Evolutionary conservation across 2,888 invertebrate species (phyloP), one percentile per base, ranked within the genome.

Genomic region (Protophormia terraenovae): DNA sequence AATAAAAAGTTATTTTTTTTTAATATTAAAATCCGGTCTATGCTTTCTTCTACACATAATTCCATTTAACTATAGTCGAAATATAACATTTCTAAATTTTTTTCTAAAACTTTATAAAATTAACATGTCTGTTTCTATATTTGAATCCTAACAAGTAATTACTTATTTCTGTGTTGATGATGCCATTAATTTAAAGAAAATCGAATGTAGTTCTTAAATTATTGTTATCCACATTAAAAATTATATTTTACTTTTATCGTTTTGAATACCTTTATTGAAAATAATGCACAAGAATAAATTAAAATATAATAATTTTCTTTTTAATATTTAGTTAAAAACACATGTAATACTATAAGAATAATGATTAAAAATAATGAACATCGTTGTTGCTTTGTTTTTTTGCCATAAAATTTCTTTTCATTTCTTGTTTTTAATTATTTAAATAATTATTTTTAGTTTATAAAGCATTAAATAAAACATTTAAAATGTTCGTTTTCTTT

Each of bases 281-380:
- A 76, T 80, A 81, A 81, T 77, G 72, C 79, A 66, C 71, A 84
- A 64, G 45, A 85, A 86, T 86, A 66, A 77, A 76, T 67, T 78
- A 67, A 41, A 79, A 86, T 80, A 76, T 22, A 69, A 35, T 71
- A 53, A 69, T 41, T 4, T n/a, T 32, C 41, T 55, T 14, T 55
- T 47, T 50, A 27, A 69, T 69, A 60, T 45, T 71, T 50, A 55
- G 22, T 73, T 89, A 89, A 90, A 90, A 91, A 91, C 91, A 91
- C 90, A 90, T 87, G 89, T 91, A 91, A 91, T 91, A 91, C 91
- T 91, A 90, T 90, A 45, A 76, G 66, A 84, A 75, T 81, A 84
- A 89, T 79, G n/a, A 66, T 83, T 77, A 76, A 66, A 79, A 47
- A 58, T 71, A 80, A 72, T 80, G 50, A 80, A 84, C 53, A 79